phyloP scores from a whole-genome alignment of 2,113 vertebrate species.

The Cisticola juncidis region DNA sequence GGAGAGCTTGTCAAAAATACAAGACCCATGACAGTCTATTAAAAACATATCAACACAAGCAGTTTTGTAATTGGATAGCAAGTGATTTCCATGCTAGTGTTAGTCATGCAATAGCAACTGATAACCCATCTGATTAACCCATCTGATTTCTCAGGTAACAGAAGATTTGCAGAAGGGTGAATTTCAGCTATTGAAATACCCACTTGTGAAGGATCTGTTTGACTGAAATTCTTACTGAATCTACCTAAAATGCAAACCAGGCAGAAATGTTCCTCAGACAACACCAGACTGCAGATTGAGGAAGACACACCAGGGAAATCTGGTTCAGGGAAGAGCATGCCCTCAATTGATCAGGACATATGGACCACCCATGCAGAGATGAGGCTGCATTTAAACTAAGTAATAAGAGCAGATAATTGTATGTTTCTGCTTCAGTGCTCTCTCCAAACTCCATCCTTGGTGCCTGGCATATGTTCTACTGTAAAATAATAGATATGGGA shows the following conservation, averaged over 20 bases:
- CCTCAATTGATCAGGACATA: slow-evolving; percentile 10
- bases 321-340: background rate
- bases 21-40: background rate
- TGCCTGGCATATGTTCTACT: background rate
- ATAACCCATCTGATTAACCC: background rate
- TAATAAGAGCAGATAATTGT: background rate
- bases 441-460: background rate
- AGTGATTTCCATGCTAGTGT: background rate
- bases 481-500: background rate
- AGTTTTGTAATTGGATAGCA: background rate
- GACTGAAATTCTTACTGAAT: background rate
- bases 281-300: background rate
- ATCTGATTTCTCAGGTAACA: background rate
- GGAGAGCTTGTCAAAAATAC: background rate
- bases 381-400: background rate
- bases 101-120: background rate
- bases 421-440: background rate
- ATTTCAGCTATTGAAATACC: background rate
- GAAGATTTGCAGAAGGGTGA: background rate
- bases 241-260: background rate
- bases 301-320: background rate
- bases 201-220: background rate
- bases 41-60: background rate
- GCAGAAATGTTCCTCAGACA: background rate
- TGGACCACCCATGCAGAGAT: background rate